Percentiles rank a stretch among this genome's conserved stretches.
Conservation (phyloP, 1,140 invertebrate genomes). For the Lordiphosa clarofinis region DNA sequence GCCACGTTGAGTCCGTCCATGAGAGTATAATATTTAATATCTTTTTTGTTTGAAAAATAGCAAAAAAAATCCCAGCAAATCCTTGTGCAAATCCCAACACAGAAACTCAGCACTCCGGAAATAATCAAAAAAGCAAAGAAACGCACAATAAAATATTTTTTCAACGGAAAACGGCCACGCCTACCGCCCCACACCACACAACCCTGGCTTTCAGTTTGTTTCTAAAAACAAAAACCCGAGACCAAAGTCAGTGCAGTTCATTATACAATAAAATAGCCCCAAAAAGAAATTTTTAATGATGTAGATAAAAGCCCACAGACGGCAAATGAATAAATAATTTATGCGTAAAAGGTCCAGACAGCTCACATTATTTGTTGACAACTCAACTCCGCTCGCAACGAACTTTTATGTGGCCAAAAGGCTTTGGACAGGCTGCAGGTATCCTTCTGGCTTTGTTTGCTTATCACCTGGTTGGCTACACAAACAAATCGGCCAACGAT, state of each 20-base stretch:
- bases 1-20: slow-evolving; percentile 39
- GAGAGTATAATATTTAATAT: slow-evolving; percentile 49
- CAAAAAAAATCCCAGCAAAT: slow-evolving; percentile 5
- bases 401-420: slow-evolving; percentile 16
- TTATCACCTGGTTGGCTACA: slow-evolving; percentile 53
- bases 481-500: slow-evolving; percentile 28
- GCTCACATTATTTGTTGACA: slow-evolving; percentile 46
- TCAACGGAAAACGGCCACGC: slow-evolving; percentile 25
- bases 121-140: slow-evolving; percentile 45
- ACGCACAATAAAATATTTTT: slow-evolving; percentile 29
- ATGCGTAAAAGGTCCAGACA: slow-evolving; percentile 48
- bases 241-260: slow-evolving; percentile 35
- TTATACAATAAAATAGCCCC: slow-evolving; percentile 48
- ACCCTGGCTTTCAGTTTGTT: slow-evolving; percentile 10
- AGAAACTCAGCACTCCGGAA: slow-evolving; percentile 41
- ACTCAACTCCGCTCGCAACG: slow-evolving; percentile 23
- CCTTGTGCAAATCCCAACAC: slow-evolving; percentile 34
- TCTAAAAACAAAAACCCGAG: slow-evolving; percentile 24
- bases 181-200: slow-evolving; percentile 6
- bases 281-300: slow-evolving; percentile 60
- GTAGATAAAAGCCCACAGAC: slow-evolving; percentile 49
- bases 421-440: slow-evolving; percentile 2
- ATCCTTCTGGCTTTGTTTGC: slow-evolving; percentile 42
- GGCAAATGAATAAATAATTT: slow-evolving; percentile 75
- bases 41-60: slow-evolving; percentile 8